phyloP scores from a whole-genome alignment of 2,113 vertebrate genomes.

The Thunnus maccoyii region DNA sequence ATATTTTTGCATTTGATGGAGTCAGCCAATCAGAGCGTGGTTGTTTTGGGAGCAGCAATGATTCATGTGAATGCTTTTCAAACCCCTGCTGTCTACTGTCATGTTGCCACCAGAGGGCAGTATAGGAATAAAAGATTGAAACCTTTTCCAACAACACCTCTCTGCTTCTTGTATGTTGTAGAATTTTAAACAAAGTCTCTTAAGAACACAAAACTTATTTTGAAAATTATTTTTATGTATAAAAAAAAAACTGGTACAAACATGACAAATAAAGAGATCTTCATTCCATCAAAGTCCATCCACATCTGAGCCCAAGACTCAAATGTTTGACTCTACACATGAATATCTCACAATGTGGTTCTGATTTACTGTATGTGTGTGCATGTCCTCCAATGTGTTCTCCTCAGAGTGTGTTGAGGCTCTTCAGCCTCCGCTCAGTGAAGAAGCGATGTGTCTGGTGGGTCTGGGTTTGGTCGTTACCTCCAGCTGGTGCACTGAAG shows the following conservation, averaged over 20 bases:
- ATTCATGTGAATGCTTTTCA: neutral
- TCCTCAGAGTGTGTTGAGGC: constrained; percentile 78
- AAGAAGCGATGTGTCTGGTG: constrained; percentile 88
- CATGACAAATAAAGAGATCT: constrained; percentile 22
- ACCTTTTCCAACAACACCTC: neutral
- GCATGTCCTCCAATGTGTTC: neutral
- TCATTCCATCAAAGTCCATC: neutral
- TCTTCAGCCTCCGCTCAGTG: constrained; percentile 87
- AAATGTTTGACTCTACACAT: neutral
- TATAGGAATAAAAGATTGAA: constrained; percentile 24
- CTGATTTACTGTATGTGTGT: neutral
- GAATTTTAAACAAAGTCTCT: neutral
- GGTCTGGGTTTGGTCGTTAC: constrained; percentile 26
- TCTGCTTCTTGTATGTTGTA: neutral
- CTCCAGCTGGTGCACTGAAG: constrained; percentile 75
- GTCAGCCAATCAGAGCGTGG: neutral
- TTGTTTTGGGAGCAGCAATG: neutral
- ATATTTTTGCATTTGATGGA: neutral
- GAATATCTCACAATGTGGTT: neutral
- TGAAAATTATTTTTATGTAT: constrained; percentile 33
- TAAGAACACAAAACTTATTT: neutral
- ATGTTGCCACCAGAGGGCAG: constrained; percentile 55
- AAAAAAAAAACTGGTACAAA: constrained; percentile 16
- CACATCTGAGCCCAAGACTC: neutral
- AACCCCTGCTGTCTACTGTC: constrained; percentile 2